Evolutionary conservation across 2,113 vertebrate species (phyloP).

Genomic region (Todiramphus chloris): DNA sequence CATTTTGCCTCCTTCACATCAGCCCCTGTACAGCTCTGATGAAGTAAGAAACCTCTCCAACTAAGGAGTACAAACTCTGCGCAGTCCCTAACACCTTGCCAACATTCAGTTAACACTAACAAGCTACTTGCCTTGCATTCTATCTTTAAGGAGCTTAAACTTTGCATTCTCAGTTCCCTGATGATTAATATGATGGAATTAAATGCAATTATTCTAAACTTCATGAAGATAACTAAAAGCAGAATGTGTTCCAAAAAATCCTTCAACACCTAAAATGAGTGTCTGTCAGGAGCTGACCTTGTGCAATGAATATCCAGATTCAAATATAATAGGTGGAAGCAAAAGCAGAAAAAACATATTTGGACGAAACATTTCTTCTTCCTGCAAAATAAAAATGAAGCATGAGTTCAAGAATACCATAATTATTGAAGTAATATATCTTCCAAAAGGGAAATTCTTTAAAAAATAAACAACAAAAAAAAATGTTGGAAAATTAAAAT

Average conservation of each 20-base stretch:
- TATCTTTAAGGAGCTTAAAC: not conserved
- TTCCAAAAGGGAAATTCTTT: not conserved
- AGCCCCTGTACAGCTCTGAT: not conserved
- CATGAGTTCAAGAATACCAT: not conserved
- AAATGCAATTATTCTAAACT: not conserved
- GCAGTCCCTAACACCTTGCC: not conserved
- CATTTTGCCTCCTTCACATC: not conserved
- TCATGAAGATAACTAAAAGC: not conserved
- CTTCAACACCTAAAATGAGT: not conserved
- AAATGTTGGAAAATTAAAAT: not conserved
- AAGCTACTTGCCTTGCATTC: not conserved
- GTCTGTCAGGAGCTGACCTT: conserved; percentile 81
- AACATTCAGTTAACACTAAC: not conserved
- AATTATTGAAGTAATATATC: not conserved
- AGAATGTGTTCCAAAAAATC: conserved; percentile 3
- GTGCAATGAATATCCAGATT: conserved; percentile 97
- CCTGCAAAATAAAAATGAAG: conserved; percentile 75
- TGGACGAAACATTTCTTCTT: conserved; percentile 99
- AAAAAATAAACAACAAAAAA: not conserved
- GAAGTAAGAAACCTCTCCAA: not conserved
- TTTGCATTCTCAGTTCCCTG: not conserved
- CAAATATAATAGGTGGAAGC: conserved; percentile 98
- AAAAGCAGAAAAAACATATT: conserved; percentile 99
- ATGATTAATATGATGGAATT: not conserved
- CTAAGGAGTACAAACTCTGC: not conserved